Evolutionary conservation across 53 echinoderm and acorn worm species (phyloP), one percentile per base, ranked within the genome.

Genomic region (Temnopleurus reevesii): DNA sequence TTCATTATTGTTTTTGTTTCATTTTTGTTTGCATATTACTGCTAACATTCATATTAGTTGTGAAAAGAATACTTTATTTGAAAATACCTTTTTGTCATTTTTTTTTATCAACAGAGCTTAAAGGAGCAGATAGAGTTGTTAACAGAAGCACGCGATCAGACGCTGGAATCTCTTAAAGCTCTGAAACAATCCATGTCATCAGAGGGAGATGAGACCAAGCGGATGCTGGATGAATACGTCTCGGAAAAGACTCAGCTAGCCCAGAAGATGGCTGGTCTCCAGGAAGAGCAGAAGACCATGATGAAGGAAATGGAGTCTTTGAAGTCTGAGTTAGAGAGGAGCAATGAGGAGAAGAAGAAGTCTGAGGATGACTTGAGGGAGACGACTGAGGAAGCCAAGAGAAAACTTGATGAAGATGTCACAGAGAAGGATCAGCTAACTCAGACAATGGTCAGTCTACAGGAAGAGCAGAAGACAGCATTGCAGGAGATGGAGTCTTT

Each of bases 101-200:
- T 46, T 55, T 90, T 43, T 84, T 65, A 51, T 85, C 7, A 28
- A 17, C 90, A 97, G 97, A 92, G 87, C 19, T 81, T 97, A 28
- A 76, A 94, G 80, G 97, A 97, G 55, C 95, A 97, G 76, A 81
- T 95, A 10, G 55, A 84, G 1, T 45, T 97, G 24, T 61, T 97
- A 55, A 94, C 95, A 15, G 94, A 91, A 35, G 97, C 97, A 12
- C 83, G 97, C 80, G 97, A 97, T 77, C 91, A 95, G 66, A 93
- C 94, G 4, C 54, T 97, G 46, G 91, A 93, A 27, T 94, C 97
- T 0, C 89, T 97, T 35, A 94, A 94, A 77, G 76, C 90, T 21
- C 81, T 92, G 76, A 95, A 97, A 77, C 93, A 95, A 31, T 91
- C 91, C 9, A 71, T 85, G 41, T 81, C 51, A 13, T 91, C 91